A percentile compares a stretch with the other conserved stretches of the same genome.
These are phyloP conservation scores for Hirtodrosophila duncani DNA, from an alignment of 2,888 invertebrate genomes.

Conservation along the genomic window DNA sequence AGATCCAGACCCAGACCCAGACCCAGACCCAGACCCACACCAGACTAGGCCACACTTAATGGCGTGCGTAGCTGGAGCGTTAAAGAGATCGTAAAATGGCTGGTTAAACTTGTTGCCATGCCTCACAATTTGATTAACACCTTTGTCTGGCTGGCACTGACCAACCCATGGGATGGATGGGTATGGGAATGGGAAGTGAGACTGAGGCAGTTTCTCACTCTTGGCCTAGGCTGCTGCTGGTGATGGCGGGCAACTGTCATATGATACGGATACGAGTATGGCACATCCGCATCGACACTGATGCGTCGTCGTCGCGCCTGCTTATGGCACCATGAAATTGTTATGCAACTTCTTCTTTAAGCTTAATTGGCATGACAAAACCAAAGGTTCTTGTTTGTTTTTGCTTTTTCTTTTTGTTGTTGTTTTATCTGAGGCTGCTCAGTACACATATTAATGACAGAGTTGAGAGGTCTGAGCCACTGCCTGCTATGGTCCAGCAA, in stretches of 20 bases:
- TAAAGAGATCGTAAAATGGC: slow-evolving; percentile 62
- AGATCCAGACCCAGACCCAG: too few species aligned
- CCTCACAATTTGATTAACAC: slow-evolving; percentile 68
- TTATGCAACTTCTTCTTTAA: slow-evolving; percentile 55
- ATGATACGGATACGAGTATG: slow-evolving; percentile 13
- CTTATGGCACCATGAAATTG: slow-evolving; percentile 56
- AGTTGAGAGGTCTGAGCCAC: too few species aligned
- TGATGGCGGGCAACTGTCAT: slow-evolving; percentile 10
- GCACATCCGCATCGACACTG: slow-evolving; percentile 1
- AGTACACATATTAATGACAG: too few species aligned
- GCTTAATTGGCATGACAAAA: slow-evolving; percentile 37
- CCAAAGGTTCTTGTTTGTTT: too few species aligned
- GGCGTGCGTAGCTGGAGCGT: slow-evolving; percentile 74
- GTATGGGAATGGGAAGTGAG: slow-evolving; percentile 7
- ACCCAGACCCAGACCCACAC: too few species aligned
- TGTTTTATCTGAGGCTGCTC: too few species aligned
- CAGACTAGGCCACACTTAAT: slow-evolving; percentile 22
- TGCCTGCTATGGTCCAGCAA: too few species aligned
- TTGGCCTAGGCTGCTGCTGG: neutral
- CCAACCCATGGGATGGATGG: neutral
- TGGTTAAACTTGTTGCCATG: slow-evolving; percentile 52
- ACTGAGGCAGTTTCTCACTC: too few species aligned
- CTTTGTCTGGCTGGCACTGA: slow-evolving; percentile 20
- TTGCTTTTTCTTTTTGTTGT: too few species aligned
- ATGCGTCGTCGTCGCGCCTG: slow-evolving; percentile 29